phyloP scores from a whole-genome alignment of 2,113 vertebrate species.

The Sisor rabdophorus region DNA sequence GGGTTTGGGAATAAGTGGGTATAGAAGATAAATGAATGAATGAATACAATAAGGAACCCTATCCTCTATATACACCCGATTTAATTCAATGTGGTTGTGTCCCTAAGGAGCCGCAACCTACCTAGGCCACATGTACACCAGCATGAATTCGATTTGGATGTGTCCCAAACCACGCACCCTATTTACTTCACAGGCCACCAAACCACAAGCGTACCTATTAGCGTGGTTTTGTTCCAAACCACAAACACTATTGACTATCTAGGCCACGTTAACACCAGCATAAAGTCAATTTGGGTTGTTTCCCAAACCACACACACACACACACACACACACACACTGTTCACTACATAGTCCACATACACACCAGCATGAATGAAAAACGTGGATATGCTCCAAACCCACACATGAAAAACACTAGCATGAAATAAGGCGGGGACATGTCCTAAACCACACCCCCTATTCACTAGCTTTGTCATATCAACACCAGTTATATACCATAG shows the following conservation, averaged over 20 bases:
- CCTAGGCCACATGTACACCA: background rate
- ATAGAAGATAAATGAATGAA: too few relatives aligned
- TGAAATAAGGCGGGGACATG: too few relatives aligned
- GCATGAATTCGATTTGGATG: background rate
- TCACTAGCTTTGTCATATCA: too few relatives aligned
- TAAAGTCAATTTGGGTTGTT: background rate
- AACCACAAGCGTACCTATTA: too few relatives aligned
- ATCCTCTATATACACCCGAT: too few relatives aligned
- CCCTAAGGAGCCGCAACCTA: background rate
- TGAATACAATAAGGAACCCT: too few relatives aligned
- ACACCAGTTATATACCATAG: too few relatives aligned
- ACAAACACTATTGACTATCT: background rate
- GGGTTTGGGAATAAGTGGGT: too few relatives aligned
- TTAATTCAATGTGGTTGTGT: background rate
- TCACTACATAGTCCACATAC: background rate
- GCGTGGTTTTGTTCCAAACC: background rate
- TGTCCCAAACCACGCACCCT: background rate
- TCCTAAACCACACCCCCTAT: background rate
- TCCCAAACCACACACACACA: constrained; percentile 14
- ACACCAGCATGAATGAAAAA: background rate
- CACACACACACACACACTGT: background rate
- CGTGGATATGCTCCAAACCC: background rate
- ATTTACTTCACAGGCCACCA: too few relatives aligned
- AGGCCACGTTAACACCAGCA: background rate
- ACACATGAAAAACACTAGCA: background rate